Evolutionary conservation across 2,888 invertebrate species (phyloP), one percentile per base, ranked within the genome.

Genomic region (Andrena trimmerana): DNA sequence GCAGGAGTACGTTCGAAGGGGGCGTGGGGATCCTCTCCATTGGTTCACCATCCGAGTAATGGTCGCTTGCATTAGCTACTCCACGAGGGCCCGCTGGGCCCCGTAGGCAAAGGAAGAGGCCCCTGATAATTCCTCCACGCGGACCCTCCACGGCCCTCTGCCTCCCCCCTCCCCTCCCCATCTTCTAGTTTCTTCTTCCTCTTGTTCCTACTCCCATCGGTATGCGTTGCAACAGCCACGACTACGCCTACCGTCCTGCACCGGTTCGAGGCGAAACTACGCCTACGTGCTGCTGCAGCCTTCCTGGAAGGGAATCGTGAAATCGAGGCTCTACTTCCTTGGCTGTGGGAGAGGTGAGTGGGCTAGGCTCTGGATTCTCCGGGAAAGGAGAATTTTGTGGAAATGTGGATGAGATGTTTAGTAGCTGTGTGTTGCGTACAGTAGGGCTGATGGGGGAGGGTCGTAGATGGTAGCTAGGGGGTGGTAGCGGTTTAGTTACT

Each of bases 1-100:
- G 85, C 81, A 84, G 42, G 86, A 90, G 90, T 88, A 90, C 91
- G 88, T 91, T 90, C 89, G 86, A 91, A 93, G 93, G 93, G 94
- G 94, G 94, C 94, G 94, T 94, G 94, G 92, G 93, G 93, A 93
- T 94, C 91, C 90, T 92, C 93, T 93, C 93, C 93, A 94, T 94
- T 94, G 94, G 94, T 90, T 94, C 93, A 90, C 91, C 92, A 92
- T 91, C 90, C 92, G 90, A 93, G 94, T 94, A 93, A 94, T 94
- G 93, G 93, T 93, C 91, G 93, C 92, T 92, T 92, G 92, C 92
- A 92, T 91, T 92, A 93, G 92, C 91, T 92, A 92, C 92, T 92
- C 91, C 84, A 73, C 76, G 88, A 85, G 86, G 84, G 79, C 71
- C 84, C 78, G 78, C 48, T 66, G 81, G 81, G 81, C 74, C 88